Percentiles rank a stretch among this genome's conserved stretches.
Conservation (phyloP, 1,140 invertebrate genomes). For the Saccostrea echinata region DNA sequence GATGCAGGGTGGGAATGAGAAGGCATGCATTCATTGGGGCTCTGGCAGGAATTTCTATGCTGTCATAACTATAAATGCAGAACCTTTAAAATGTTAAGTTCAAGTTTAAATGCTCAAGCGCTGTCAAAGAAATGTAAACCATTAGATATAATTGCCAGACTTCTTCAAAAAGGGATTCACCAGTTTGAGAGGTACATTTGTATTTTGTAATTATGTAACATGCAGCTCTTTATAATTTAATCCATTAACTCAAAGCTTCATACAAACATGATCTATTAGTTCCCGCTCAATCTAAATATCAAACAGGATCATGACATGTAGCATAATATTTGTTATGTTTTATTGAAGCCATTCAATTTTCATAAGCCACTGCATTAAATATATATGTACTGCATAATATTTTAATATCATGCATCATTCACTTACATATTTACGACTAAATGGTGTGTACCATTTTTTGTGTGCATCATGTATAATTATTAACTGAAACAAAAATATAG, state of each 20-base stretch:
- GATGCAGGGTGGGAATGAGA: neutral
- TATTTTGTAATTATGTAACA: conserved; percentile 34
- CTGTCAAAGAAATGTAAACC: neutral
- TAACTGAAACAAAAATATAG: conserved; percentile 10
- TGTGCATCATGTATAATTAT: conserved; percentile 17
- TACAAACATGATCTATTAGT: conserved; percentile 1
- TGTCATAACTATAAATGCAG: neutral
- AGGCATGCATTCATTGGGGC: neutral
- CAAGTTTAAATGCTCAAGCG: neutral
- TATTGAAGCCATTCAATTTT: neutral
- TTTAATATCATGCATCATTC: conserved; percentile 6
- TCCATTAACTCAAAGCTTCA: neutral
- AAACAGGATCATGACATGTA: neutral
- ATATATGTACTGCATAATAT: neutral
- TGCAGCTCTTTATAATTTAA: conserved; percentile 6
- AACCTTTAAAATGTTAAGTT: neutral
- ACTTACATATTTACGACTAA: conserved; percentile 42
- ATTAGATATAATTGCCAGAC: conserved; percentile 13
- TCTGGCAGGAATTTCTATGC: neutral
- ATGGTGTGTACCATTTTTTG: conserved; percentile 39
- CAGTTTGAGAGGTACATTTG: neutral
- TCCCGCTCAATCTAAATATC: neutral
- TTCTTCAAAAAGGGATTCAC: conserved; percentile 31
- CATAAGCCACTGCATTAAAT: neutral
- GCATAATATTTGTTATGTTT: neutral